These are phyloP conservation scores for Tribolium freemani DNA, from an alignment of 2,888 invertebrate genomes.

Conservation along the genomic window DNA sequence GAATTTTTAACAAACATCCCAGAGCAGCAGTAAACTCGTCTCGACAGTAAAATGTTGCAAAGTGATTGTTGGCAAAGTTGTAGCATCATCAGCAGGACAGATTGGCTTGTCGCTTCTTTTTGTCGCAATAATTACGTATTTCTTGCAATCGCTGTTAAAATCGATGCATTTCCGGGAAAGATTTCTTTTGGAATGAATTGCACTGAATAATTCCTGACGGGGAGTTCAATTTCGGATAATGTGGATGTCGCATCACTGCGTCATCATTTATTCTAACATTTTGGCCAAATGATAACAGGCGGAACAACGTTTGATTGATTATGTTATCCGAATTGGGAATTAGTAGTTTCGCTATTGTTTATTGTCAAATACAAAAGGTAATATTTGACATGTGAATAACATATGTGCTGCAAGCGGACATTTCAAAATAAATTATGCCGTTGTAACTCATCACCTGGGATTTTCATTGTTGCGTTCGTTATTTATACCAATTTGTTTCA, in stretches of 20 bases:
- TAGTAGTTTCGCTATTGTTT: constrained; percentile 59
- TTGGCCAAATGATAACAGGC: constrained; percentile 19
- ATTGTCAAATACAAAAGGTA: constrained; percentile 61
- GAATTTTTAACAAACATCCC: too few relatives aligned
- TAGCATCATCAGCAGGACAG: too few relatives aligned
- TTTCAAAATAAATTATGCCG: constrained; percentile 57
- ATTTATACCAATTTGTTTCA: constrained; percentile 41
- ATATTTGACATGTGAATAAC: constrained; percentile 59
- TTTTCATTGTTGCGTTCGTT: constrained; percentile 38
- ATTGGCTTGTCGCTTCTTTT: too few relatives aligned
- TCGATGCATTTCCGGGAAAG: too few relatives aligned
- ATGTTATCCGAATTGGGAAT: constrained; percentile 53
- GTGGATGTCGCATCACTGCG: background rate
- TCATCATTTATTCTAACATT: constrained; percentile 24
- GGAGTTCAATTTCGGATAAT: too few relatives aligned
- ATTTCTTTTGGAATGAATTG: too few relatives aligned
- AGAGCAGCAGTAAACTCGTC: too few relatives aligned
- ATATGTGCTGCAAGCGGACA: constrained; percentile 56
- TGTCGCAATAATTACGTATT: background rate
- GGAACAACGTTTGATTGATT: constrained; percentile 52
- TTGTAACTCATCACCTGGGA: constrained; percentile 56
- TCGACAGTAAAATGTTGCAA: too few relatives aligned
- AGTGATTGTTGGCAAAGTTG: too few relatives aligned
- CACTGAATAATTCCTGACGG: too few relatives aligned
- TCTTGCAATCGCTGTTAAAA: background rate